Percentiles rank a stretch among this genome's conserved stretches.
These are phyloP conservation scores for Pseudorhiza aurosa DNA, from an alignment of 30 jellyfish, hydroid and myxozoan genomes.

Conservation along the genomic window DNA sequence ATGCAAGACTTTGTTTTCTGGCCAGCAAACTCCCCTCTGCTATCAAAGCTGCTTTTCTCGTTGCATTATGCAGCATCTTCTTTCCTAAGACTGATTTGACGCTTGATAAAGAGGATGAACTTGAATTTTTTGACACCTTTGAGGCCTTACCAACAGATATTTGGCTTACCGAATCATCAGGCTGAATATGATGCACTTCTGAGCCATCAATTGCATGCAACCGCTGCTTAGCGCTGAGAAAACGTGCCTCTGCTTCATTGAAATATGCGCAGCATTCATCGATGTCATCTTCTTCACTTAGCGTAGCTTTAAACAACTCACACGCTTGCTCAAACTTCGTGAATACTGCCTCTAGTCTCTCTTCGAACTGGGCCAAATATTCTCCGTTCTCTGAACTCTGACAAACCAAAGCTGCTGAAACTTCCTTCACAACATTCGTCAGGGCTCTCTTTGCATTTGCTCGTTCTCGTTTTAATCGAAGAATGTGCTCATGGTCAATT, in stretches of 20 bases:
- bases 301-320: conserved; percentile 7
- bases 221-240: conserved; percentile 5
- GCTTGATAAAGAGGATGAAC: not conserved
- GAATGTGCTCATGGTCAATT: conserved; percentile 40
- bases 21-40: conserved; percentile 40
- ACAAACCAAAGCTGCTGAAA: conserved; percentile 47
- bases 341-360: conserved; percentile 22
- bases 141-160: not conserved
- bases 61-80: conserved; percentile 37
- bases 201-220: not conserved
- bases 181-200: not conserved
- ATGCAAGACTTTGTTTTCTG: conserved; percentile 17
- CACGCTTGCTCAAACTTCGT: conserved; percentile 18
- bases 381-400: conserved; percentile 55
- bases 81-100: conserved; percentile 39
- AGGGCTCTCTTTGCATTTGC: conserved; percentile 51
- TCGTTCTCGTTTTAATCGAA: conserved; percentile 39
- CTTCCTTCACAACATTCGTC: conserved; percentile 45
- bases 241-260: conserved; percentile 19
- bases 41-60: conserved; percentile 29
- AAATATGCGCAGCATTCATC: conserved; percentile 41
- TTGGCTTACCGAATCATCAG: conserved; percentile 31
- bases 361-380: conserved; percentile 19
- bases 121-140: not conserved
- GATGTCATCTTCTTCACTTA: conserved; percentile 7